These are phyloP conservation scores for Alentia gelatinosa DNA, from an alignment of 2,888 invertebrate species.

Conservation along the genomic window DNA sequence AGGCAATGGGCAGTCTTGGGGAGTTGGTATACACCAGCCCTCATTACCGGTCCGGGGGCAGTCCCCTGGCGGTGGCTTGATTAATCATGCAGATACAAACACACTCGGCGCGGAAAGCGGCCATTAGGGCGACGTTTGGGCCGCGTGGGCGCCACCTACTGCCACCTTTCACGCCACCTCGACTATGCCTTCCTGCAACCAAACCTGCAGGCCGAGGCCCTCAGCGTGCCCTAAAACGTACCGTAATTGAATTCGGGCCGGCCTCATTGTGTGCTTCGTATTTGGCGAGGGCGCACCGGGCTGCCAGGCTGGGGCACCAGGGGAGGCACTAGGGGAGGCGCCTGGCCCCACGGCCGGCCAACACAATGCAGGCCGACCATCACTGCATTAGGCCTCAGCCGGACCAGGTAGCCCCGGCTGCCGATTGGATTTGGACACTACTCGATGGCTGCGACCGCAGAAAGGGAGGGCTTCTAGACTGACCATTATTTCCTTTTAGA, in stretches of 20 bases:
- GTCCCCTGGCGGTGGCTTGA: neutral
- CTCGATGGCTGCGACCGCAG: neutral
- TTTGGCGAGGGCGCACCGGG: neutral
- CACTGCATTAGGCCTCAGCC: slow-evolving; percentile 23
- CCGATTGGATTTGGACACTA: slow-evolving; percentile 25
- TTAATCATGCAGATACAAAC: neutral
- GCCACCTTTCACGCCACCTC: neutral
- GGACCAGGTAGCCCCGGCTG: neutral
- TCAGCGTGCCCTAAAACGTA: neutral
- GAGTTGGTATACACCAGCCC: neutral
- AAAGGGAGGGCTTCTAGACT: neutral
- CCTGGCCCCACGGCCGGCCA: neutral
- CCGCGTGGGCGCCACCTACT: neutral
- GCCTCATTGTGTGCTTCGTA: neutral
- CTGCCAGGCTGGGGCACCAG: neutral
- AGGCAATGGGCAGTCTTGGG: neutral
- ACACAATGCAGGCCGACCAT: slow-evolving; percentile 20
- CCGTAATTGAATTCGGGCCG: neutral
- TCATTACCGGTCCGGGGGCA: neutral
- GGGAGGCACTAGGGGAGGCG: neutral
- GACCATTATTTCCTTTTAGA: slow-evolving; percentile 8
- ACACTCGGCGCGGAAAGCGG: neutral
- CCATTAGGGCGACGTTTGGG: neutral
- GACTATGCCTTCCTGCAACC: neutral
- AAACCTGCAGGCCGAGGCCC: neutral